A percentile compares a stretch with the other conserved stretches of the same genome.
These are phyloP conservation scores for Paelopatides confundens DNA, from an alignment of 53 echinoderm and acorn worm species.

Conservation along the genomic window DNA sequence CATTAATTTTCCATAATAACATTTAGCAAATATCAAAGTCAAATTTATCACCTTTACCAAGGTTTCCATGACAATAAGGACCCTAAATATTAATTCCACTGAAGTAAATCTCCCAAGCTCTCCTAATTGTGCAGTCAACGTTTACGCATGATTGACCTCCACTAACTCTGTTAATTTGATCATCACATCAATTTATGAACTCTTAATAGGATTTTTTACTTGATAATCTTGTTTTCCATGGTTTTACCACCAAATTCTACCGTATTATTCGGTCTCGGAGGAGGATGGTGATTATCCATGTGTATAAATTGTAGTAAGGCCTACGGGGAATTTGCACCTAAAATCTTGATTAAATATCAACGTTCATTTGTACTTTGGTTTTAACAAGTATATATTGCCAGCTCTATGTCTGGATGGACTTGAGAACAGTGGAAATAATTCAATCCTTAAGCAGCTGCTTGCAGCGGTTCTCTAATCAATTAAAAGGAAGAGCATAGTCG, in stretches of 20 bases:
- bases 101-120: too few relatives aligned
- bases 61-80: too few relatives aligned
- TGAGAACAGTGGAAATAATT: conserved; percentile 8
- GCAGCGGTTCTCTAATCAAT: background rate
- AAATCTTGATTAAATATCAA: background rate
- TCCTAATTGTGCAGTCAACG: too few relatives aligned
- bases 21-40: too few relatives aligned
- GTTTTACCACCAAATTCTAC: background rate
- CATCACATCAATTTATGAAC: too few relatives aligned
- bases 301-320: background rate
- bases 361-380: background rate
- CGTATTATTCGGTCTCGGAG: background rate
- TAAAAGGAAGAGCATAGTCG: background rate
- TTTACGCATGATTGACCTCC: too few relatives aligned
- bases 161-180: too few relatives aligned
- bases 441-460: background rate
- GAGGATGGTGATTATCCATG: background rate
- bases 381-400: background rate
- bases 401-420: background rate
- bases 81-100: too few relatives aligned
- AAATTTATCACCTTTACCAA: too few relatives aligned
- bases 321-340: background rate
- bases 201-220: too few relatives aligned
- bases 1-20: too few relatives aligned
- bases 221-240: too few relatives aligned